These are phyloP conservation scores for Nephotettix cincticeps DNA, from an alignment of 1,140 invertebrate species.

Conservation along the genomic window DNA sequence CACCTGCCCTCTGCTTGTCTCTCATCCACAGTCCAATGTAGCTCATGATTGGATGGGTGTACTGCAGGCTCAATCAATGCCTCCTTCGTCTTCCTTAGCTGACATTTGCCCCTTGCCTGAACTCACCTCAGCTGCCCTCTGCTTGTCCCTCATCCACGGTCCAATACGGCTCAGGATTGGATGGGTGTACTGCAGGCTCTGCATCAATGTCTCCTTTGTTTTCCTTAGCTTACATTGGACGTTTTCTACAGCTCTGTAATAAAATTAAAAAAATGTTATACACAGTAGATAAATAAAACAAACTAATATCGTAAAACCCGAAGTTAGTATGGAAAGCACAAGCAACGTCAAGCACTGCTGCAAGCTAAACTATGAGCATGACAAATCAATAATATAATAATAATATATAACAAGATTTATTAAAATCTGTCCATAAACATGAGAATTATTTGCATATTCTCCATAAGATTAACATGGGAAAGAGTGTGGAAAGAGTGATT, in stretches of 20 bases:
- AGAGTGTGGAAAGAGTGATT: too few species aligned
- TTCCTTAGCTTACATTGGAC: constrained; percentile 70
- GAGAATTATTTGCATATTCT: too few species aligned
- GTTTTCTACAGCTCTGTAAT: constrained; percentile 70
- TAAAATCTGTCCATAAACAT: too few species aligned
- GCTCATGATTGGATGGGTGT: constrained; percentile 73
- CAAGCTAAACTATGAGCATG: too few species aligned
- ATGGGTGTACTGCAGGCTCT: constrained; percentile 64
- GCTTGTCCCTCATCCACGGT: constrained; percentile 72
- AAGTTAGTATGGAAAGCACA: too few species aligned
- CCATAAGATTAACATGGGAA: too few species aligned
- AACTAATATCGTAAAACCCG: too few species aligned
- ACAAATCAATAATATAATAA: too few species aligned
- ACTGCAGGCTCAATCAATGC: constrained; percentile 61
- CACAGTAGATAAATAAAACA: too few species aligned
- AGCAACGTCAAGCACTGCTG: too few species aligned
- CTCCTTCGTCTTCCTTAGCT: constrained; percentile 64
- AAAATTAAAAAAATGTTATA: too few species aligned
- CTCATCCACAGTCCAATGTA: constrained; percentile 76
- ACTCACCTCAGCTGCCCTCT: constrained; percentile 63
- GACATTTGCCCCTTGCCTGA: constrained; percentile 76
- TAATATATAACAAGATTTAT: too few species aligned
- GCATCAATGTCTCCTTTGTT: constrained; percentile 61
- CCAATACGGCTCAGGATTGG: constrained; percentile 75
- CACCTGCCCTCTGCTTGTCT: constrained; percentile 63